Evolutionary conservation across 2,113 vertebrate genomes (phyloP).

Genomic region (Pteronura brasiliensis): DNA sequence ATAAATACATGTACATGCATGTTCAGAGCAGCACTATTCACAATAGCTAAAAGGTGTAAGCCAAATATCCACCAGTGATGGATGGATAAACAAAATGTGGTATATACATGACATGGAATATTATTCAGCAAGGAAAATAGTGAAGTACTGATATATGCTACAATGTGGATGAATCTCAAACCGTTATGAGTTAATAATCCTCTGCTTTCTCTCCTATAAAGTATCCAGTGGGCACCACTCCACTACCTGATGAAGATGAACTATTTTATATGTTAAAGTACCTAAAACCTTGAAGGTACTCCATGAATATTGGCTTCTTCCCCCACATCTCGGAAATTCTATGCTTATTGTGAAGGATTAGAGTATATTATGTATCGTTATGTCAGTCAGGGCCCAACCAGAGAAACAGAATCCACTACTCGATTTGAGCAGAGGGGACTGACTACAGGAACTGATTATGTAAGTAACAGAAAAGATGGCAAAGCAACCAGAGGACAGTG

Average conservation of each 20-base stretch:
- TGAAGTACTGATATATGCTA: not conserved
- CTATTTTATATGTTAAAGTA: not conserved
- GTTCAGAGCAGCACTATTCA: not conserved
- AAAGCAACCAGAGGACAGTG: not conserved
- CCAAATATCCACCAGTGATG: not conserved
- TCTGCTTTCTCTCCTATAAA: not conserved
- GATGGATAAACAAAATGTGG: not conserved
- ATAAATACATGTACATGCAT: not conserved
- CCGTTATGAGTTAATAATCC: not conserved
- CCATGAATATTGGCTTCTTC: not conserved
- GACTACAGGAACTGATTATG: not conserved
- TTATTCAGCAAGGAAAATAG: not conserved
- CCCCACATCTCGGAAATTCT: not conserved
- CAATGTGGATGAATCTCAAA: not conserved
- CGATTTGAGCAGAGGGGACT: not conserved
- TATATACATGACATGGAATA: not conserved
- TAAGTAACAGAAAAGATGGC: not conserved
- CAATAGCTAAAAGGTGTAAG: not conserved
- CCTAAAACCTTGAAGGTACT: not conserved
- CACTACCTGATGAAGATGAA: not conserved
- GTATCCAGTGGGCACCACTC: not conserved
- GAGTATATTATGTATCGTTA: not conserved
- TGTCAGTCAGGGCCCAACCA: not conserved
- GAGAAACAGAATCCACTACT: not conserved
- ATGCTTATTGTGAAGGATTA: not conserved